phyloP scores from a whole-genome alignment of 2,888 invertebrate genomes.

The Chloroclysta siterata region DNA sequence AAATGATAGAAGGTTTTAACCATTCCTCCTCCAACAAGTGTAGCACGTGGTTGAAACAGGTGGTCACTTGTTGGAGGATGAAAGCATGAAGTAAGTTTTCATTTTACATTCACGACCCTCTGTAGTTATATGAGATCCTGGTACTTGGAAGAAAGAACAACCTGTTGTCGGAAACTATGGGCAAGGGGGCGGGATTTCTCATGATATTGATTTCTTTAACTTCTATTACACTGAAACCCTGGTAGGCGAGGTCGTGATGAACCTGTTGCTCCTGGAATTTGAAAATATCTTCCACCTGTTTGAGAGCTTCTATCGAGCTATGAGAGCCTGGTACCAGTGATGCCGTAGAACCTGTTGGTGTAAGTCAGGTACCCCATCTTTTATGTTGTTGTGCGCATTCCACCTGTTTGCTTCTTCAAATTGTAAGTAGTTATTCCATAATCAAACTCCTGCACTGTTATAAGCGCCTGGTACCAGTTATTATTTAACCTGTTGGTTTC shows the following conservation, averaged over 20 bases:
- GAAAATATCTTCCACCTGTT: no score
- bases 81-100: background rate
- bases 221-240: background rate
- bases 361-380: background rate
- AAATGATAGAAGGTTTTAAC: background rate
- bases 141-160: background rate
- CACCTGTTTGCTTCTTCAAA: slow-evolving; percentile 1
- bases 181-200: background rate
- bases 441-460: background rate
- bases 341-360: background rate
- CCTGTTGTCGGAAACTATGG: slow-evolving; percentile 1
- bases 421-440: background rate
- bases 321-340: background rate
- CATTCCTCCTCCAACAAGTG: background rate
- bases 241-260: background rate
- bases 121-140: background rate
- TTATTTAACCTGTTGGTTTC: background rate
- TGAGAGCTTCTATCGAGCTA: background rate
- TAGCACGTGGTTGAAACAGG: background rate
- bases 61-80: slow-evolving; percentile 4
- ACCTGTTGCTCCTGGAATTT: background rate
- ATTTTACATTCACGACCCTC: background rate
- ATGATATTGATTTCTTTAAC: background rate
- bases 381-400: background rate
- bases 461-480: background rate